phyloP scores from a whole-genome alignment of 2,888 invertebrate genomes.

The Heliothis peltigera region DNA sequence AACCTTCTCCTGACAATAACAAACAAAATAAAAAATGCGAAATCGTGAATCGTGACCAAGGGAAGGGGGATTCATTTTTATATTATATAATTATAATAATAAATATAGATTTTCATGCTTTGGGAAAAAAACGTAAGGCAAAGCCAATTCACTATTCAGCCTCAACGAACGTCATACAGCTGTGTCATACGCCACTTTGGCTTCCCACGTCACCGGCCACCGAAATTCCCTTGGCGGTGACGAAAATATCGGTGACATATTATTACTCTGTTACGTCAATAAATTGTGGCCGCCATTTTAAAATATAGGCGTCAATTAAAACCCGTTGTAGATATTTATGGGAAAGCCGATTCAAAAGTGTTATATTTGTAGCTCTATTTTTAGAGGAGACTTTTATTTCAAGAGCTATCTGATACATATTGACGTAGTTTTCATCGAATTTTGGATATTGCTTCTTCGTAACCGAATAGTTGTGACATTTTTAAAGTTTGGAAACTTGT shows the following conservation, averaged over 20 bases:
- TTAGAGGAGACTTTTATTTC: background rate
- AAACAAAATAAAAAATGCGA: too few species aligned
- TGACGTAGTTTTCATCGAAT: background rate
- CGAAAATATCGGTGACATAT: slow-evolving; percentile 5
- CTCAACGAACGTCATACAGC: slow-evolving; percentile 6
- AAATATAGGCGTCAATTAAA: slow-evolving; percentile 35
- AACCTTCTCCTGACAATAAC: too few species aligned
- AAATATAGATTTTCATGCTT: too few species aligned
- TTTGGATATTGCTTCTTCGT: background rate
- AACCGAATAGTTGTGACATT: background rate
- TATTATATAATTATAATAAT: too few species aligned
- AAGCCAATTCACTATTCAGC: slow-evolving; percentile 16
- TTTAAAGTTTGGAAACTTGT: background rate
- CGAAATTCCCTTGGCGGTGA: slow-evolving; percentile 3
- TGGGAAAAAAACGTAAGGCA: slow-evolving; percentile 3
- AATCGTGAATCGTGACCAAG: too few species aligned
- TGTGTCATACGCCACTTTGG: slow-evolving; percentile 32
- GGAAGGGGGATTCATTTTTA: too few species aligned
- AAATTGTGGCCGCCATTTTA: slow-evolving; percentile 7
- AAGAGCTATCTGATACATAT: background rate
- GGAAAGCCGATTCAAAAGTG: background rate
- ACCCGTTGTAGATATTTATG: slow-evolving; percentile 17
- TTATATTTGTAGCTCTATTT: slow-evolving; percentile 34
- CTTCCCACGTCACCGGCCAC: slow-evolving; percentile 26
- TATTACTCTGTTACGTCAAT: slow-evolving; percentile 11